Evolutionary conservation across 2,113 vertebrate species (phyloP), one percentile per base, ranked within the genome.

Genomic region (Tylochromis polylepis): DNA sequence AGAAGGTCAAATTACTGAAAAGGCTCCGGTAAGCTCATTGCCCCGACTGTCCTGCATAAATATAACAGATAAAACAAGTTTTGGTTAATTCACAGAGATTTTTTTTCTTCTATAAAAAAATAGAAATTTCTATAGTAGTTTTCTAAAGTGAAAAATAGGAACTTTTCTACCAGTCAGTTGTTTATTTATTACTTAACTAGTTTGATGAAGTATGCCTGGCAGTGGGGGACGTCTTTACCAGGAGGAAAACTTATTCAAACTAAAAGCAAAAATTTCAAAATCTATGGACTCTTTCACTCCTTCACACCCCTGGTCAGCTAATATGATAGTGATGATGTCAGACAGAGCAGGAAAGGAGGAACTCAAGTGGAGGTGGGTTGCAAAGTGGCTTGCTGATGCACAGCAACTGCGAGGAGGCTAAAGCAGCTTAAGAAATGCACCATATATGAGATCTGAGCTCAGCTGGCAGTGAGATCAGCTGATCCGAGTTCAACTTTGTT

Each of bases 361-460:
- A 14, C 14, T 29, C 3, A 11, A 46, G 67, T 18, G 67, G 15
- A 49, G 22, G 67, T 49, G 67, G 41, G 22, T 29, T 72, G 67
- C 67, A 72, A 46, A 72, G 41, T 29, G 67, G 67, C 41, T 49
- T 10, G 2, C 22, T 46, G 67, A 46, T 1, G 14, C 22, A 72
- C 22, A 46, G 65, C 38, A 72, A 0, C 38, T 27, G 38, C 14
- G 65, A 46, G 14, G 16, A 72, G 38, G 38, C 0, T 46, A 70
- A 70, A 70, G 65, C 65, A 70, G 65, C 38, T 70, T 41, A 22
- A 67, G 2, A 5, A 65, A 36, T 0, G 0, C 0, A 0, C 36
- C 38, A 43, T 46, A 4, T 27, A 3, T 46, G 22, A 3, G 38
- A 72, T 7, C 24, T 46, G n/a, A 43, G 36, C n/a, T 43, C 11